phyloP scores from a whole-genome alignment of 2,797 vertebrate genomes.

The Melopsittacus undulatus region DNA sequence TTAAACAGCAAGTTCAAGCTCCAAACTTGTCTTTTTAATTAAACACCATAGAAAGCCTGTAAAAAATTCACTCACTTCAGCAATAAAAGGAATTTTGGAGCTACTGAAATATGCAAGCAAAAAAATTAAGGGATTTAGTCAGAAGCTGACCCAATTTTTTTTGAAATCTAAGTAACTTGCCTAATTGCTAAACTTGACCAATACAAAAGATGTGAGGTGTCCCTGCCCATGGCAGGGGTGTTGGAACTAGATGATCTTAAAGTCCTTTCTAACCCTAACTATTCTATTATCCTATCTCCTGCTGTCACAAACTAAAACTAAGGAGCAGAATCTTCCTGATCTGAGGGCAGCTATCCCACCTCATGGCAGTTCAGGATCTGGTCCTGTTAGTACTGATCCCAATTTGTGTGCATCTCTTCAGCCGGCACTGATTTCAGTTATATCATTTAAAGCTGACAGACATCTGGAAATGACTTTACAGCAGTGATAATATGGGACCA shows the following conservation, averaged over 20 bases:
- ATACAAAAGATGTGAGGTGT: no score
- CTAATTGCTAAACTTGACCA: neutral
- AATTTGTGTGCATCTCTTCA: neutral
- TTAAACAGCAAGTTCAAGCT: slow-evolving; percentile 27
- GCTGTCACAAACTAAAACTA: neutral
- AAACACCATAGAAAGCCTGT: neutral
- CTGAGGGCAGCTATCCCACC: neutral
- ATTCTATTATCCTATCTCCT: no score
- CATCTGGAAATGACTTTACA: neutral
- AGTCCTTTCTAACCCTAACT: no score
- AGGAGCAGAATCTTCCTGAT: neutral
- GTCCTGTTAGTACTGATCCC: neutral
- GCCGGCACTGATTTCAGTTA: neutral
- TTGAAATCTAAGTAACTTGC: neutral
- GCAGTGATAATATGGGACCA: neutral
- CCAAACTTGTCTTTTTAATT: slow-evolving; percentile 36
- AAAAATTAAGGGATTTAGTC: neutral
- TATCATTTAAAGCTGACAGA: neutral
- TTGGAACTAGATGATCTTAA: no score
- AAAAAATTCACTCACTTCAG: neutral
- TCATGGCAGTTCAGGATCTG: neutral
- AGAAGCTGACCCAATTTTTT: neutral
- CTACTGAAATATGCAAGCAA: neutral
- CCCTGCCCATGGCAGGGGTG: no score
- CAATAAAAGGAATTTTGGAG: neutral